phyloP scores from a whole-genome alignment of 37 sponge, comb jelly and placozoan species.

The Geodia barretti region DNA sequence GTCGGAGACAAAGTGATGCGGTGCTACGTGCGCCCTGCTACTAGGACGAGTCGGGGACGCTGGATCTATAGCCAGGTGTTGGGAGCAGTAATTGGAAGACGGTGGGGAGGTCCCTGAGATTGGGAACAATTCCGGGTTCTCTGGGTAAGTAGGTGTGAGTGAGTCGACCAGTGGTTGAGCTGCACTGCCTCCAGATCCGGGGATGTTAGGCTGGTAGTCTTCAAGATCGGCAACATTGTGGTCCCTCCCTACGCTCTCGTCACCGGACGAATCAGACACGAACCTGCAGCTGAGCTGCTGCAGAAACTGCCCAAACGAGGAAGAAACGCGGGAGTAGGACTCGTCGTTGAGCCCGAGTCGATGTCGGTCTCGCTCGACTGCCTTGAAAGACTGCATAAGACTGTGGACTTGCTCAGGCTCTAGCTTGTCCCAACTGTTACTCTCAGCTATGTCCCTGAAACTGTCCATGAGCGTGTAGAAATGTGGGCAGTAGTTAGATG shows the following conservation, averaged over 20 bases:
- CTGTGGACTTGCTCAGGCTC: slow-evolving; percentile 52
- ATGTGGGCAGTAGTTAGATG: slow-evolving; percentile 12
- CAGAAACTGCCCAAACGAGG: slow-evolving; percentile 71
- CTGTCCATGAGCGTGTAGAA: slow-evolving; percentile 63
- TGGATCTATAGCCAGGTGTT: no score
- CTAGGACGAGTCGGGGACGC: neutral
- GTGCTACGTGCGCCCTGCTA: neutral
- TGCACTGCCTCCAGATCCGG: neutral
- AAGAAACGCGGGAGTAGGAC: slow-evolving; percentile 23
- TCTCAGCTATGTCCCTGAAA: slow-evolving; percentile 66
- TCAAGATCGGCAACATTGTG: neutral
- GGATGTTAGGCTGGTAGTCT: neutral
- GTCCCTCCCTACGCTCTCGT: neutral
- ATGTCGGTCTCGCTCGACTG: slow-evolving; percentile 43
- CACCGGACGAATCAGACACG: slow-evolving; percentile 4
- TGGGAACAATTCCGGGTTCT: neutral
- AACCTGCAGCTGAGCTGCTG: slow-evolving; percentile 36
- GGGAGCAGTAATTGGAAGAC: neutral
- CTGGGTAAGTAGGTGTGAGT: neutral
- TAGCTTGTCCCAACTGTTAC: slow-evolving; percentile 63
- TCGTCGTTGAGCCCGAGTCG: slow-evolving; percentile 60
- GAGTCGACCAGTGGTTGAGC: neutral
- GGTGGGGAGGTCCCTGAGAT: slow-evolving; percentile 8
- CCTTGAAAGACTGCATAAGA: slow-evolving; percentile 51
- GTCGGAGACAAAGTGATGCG: neutral